Conservation (phyloP, 2,888 invertebrate species). For the Drosophila atroscutellata region DNA sequence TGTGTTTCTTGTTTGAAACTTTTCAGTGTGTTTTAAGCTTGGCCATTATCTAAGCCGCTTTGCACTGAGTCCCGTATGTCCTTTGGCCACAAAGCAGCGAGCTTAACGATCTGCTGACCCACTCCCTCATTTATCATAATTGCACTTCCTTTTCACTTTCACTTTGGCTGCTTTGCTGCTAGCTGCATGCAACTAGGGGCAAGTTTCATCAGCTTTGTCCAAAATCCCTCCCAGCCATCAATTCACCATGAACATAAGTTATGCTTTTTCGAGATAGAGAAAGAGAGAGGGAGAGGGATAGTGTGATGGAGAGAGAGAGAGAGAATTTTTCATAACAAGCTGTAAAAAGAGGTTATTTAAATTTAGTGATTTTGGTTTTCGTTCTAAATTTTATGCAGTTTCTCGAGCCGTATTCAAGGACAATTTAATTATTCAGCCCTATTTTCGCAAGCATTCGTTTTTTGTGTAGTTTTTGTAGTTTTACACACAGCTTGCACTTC, state of each 20-base stretch:
- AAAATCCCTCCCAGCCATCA: constrained; percentile 35
- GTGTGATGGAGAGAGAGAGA: too few species aligned
- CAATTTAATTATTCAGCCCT: constrained; percentile 77
- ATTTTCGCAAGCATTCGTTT: constrained; percentile 29
- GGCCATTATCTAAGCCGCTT: constrained; percentile 41
- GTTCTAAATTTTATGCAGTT: constrained; percentile 61
- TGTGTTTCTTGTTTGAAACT: background rate
- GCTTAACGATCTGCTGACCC: constrained; percentile 49
- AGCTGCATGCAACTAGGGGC: constrained; percentile 16
- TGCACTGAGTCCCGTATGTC: constrained; percentile 27
- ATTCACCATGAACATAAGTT: constrained; percentile 63
- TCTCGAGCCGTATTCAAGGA: constrained; percentile 65
- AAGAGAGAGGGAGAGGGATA: background rate
- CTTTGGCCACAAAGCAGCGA: constrained; percentile 25
- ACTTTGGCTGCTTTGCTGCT: constrained; percentile 36
- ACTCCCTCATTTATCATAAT: constrained; percentile 50
- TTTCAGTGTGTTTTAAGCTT: background rate
- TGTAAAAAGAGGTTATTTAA: constrained; percentile 42
- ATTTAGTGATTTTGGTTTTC: constrained; percentile 43
- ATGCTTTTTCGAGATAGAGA: constrained; percentile 15
- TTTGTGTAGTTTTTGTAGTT: constrained; percentile 26
- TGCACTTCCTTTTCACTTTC: constrained; percentile 57
- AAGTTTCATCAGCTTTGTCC: constrained; percentile 25
- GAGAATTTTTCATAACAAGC: background rate
- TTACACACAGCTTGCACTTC: constrained; percentile 74